Conservation (phyloP, 2,797 vertebrate species). For the Sebastes reedi region DNA sequence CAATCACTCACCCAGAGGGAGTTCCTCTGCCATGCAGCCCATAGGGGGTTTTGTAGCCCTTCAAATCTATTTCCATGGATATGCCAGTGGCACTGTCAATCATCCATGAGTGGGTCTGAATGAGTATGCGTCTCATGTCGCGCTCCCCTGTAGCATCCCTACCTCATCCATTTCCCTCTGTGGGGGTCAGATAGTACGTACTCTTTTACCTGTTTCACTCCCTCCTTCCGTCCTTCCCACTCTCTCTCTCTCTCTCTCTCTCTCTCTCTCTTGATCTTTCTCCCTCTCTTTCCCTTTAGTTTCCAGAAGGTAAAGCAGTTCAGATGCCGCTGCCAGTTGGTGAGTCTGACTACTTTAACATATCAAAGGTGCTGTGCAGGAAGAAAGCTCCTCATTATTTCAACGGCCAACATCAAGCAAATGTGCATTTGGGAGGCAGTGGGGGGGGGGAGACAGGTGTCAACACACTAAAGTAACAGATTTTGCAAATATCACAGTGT, state of each 20-base stretch:
- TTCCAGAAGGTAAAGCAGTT: slow-evolving; percentile 59
- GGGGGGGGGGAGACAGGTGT: neutral
- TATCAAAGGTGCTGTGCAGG: slow-evolving; percentile 73
- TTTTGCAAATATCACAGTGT: slow-evolving; percentile 6
- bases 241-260: neutral
- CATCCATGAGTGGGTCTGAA: slow-evolving; percentile 41
- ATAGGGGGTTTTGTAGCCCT: slow-evolving; percentile 14
- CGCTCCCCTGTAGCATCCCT: neutral
- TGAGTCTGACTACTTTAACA: slow-evolving; percentile 71
- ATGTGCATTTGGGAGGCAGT: slow-evolving; percentile 10
- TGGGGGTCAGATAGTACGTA: slow-evolving; percentile 2
- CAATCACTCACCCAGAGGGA: slow-evolving; percentile 48
- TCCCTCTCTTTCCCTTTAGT: slow-evolving; percentile 21
- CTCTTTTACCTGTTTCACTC: slow-evolving; percentile 21
- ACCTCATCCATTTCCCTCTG: slow-evolving; percentile 23
- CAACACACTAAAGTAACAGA: neutral
- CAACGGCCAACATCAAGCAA: slow-evolving; percentile 62
- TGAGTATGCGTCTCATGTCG: slow-evolving; percentile 13
- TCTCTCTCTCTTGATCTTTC: slow-evolving; percentile 8
- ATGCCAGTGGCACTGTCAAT: slow-evolving; percentile 48
- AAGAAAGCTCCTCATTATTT: slow-evolving; percentile 73
- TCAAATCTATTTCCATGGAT: slow-evolving; percentile 24
- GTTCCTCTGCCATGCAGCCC: slow-evolving; percentile 26
- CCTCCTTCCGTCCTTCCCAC: neutral
- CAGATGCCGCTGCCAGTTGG: slow-evolving; percentile 65